phyloP scores from a whole-genome alignment of 1,140 invertebrate species.

The Camponotus vicinus region DNA sequence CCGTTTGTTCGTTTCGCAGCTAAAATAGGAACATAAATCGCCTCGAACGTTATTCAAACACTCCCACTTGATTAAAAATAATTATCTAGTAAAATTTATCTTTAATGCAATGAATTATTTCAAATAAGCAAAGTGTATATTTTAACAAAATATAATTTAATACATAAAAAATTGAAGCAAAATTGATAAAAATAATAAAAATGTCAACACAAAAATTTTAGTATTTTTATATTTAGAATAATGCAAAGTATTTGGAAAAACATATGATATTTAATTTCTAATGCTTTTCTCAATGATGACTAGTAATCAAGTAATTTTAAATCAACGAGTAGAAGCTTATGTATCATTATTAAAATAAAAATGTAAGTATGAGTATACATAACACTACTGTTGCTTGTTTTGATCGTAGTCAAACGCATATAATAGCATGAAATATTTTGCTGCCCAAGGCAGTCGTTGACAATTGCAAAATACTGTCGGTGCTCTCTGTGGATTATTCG shows the following conservation, averaged over 20 bases:
- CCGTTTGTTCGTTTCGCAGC: constrained; percentile 34
- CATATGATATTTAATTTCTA: neutral
- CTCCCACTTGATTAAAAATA: neutral
- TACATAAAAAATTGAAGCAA: neutral
- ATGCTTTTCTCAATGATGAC: neutral
- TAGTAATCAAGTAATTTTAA: constrained; percentile 11
- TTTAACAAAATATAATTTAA: neutral
- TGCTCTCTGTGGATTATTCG: constrained; percentile 16
- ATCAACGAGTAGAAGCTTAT: constrained; percentile 13
- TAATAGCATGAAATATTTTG: constrained; percentile 31
- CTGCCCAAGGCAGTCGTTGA: constrained; percentile 3
- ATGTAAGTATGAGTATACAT: neutral
- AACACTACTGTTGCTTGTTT: neutral
- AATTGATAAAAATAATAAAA: neutral
- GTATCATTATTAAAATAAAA: constrained; percentile 3
- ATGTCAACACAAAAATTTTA: neutral
- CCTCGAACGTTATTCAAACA: constrained; percentile 23
- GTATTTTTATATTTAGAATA: constrained; percentile 15
- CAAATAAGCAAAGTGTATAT: neutral
- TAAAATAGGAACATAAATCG: constrained; percentile 43
- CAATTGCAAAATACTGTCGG: constrained; percentile 42
- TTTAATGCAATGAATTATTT: neutral
- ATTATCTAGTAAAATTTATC: neutral
- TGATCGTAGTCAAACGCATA: constrained; percentile 10
- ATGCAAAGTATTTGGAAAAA: constrained; percentile 3